Base-by-base conservation (phyloP, 1,140 invertebrate genomes). In the Solen grandis region DNA sequence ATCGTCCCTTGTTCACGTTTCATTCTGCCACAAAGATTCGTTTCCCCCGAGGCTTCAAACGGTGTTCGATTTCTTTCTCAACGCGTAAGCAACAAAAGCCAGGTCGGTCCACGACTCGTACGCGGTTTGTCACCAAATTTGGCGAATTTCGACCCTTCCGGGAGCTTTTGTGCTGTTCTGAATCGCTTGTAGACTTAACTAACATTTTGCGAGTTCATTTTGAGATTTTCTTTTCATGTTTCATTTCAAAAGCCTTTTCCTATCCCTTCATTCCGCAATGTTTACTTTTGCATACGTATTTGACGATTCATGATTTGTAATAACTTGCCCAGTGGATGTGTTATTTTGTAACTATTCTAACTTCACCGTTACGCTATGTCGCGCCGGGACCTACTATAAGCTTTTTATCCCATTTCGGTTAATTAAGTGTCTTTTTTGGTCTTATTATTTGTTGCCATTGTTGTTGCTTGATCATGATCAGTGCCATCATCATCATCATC, bases 191-290 rank as follows among this genome's bases (percentile, higher is more conserved):
- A 46, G 19, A 57, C 52, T 29, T 66, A 59, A 38, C 75, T 52
- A 69, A 36, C 41, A 69, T 46, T 69, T 73, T 69, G 75, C 22
- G 54, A 78, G 75, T 78, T 78, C 75, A 78, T 69, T 68, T 78
- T 16, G 19, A 22, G 75, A 50, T 55, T 35, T 60, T 68, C 52
- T 29, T 69, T 57, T 54, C 36, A 50, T n/a, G 8, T 19, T 19
- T 8, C 19, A 10, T 46, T 46, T 46, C 41, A 46, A 46, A 10
- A 19, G 41, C 8, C n/a, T n/a, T n/a, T n/a, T n/a, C n/a, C n/a
- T n/a, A n/a, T n/a, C n/a, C n/a, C n/a, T n/a, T n/a, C n/a, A n/a
- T n/a, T n/a, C n/a, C n/a, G 22, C 19, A 16, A 33, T 76, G 41
- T 66, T 76, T 76, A 27, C 59, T 52, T 55, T 36, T n/a, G 33